Conservation (phyloP, 2,113 vertebrate genomes). For the Daubentonia madagascariensis region DNA sequence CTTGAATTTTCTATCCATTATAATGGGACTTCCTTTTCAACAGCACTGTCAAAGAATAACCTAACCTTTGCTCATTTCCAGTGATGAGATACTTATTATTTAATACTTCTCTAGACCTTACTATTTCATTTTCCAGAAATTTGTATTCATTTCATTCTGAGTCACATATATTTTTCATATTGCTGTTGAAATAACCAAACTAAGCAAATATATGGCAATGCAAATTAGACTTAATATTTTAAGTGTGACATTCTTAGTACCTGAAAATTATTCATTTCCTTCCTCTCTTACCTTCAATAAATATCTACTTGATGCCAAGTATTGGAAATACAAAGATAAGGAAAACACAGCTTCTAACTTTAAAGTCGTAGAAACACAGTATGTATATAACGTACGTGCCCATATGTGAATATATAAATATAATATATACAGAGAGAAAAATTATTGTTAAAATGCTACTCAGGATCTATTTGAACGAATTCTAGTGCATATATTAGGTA, state of each 20-base stretch:
- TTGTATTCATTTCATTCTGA: constrained; percentile 14
- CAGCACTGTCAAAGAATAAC: background rate
- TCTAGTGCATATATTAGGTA: background rate
- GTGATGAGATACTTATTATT: background rate
- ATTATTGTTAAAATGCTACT: background rate
- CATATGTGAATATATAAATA: background rate
- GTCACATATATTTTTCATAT: background rate
- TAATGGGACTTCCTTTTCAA: background rate
- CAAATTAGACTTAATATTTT: background rate
- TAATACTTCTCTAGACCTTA: background rate
- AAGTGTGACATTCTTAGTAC: background rate
- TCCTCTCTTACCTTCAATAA: background rate
- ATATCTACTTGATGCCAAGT: background rate
- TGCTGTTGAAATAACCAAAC: constrained; percentile 15
- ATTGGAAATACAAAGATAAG: constrained; percentile 9
- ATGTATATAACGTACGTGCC: background rate
- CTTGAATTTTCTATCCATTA: background rate
- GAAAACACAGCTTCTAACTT: constrained; percentile 23
- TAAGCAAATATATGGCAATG: background rate
- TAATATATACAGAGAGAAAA: background rate
- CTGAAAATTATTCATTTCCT: background rate
- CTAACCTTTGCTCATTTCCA: background rate
- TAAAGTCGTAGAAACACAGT: background rate
- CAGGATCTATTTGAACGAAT: constrained; percentile 40
- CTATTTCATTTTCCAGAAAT: background rate